A percentile compares a stretch with the other conserved stretches of the same genome.
Conservation (phyloP, 2,797 vertebrate species). For the Cetoscarus ocellatus region DNA sequence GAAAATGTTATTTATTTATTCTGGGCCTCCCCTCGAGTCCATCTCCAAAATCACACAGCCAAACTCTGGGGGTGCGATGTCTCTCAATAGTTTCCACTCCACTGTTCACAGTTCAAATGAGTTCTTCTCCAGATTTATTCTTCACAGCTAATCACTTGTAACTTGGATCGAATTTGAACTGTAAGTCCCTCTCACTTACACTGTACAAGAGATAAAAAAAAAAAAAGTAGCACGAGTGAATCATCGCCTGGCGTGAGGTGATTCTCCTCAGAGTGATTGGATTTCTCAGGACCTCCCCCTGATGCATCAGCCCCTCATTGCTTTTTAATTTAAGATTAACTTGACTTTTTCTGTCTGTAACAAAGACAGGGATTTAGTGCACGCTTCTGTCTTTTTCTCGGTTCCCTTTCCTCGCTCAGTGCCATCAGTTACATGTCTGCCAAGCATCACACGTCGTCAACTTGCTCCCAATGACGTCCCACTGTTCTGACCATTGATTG, state of each 20-base stretch:
- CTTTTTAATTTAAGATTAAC: slow-evolving; percentile 84
- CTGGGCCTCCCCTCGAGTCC: slow-evolving; percentile 59
- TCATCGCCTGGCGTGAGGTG: slow-evolving; percentile 68
- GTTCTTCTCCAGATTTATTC: slow-evolving; percentile 80
- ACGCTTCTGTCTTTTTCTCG: slow-evolving; percentile 48
- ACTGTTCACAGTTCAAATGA: slow-evolving; percentile 76
- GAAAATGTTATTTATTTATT: slow-evolving; percentile 79
- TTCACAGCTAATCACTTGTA: slow-evolving; percentile 84
- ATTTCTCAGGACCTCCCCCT: slow-evolving; percentile 63
- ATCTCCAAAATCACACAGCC: slow-evolving; percentile 71
- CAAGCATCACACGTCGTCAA: slow-evolving; percentile 83
- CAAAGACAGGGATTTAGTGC: slow-evolving; percentile 40
- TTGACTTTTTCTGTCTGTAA: slow-evolving; percentile 61
- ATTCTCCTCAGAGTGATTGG: slow-evolving; percentile 74
- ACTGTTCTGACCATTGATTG: slow-evolving; percentile 91
- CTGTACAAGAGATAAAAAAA: slow-evolving; percentile 57
- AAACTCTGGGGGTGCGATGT: slow-evolving; percentile 74
- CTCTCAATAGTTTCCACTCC: slow-evolving; percentile 78
- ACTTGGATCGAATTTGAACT: slow-evolving; percentile 77
- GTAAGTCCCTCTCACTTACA: slow-evolving; percentile 76
- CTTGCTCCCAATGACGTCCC: slow-evolving; percentile 91
- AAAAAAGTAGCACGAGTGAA: slow-evolving; percentile 74
- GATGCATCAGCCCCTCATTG: slow-evolving; percentile 71
- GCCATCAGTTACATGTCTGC: slow-evolving; percentile 84
- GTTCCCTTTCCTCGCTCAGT: slow-evolving; percentile 71